Evolutionary conservation across 1,140 invertebrate species (phyloP).

Genomic region (Amyelois transitella): DNA sequence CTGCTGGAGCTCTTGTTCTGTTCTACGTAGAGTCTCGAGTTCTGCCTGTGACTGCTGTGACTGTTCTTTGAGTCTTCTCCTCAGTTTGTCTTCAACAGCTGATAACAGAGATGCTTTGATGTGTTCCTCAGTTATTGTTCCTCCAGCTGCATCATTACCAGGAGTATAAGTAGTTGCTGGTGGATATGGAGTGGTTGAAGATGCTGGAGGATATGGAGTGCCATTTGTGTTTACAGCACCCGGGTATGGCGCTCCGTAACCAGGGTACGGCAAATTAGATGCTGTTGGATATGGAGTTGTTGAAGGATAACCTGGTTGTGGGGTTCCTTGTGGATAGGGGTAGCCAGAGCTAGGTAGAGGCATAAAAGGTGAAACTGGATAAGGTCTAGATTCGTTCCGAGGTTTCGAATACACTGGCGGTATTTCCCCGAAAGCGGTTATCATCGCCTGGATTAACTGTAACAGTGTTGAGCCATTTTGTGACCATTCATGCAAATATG

Average conservation of each 20-base stretch:
- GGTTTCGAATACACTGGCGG: constrained; percentile 93
- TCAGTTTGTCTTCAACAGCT: constrained; percentile 95
- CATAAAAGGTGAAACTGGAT: constrained; percentile 79
- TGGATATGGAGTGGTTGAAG: constrained; percentile 64
- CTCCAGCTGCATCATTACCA: constrained; percentile 73
- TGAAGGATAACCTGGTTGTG: constrained; percentile 58
- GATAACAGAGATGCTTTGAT: constrained; percentile 94
- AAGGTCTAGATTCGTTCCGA: constrained; percentile 75
- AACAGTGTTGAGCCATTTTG: constrained; percentile 87
- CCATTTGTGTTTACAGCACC: constrained; percentile 47
- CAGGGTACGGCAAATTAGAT: constrained; percentile 59
- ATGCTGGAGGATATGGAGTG: constrained; percentile 40
- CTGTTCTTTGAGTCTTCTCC: constrained; percentile 89
- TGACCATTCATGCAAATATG: constrained; percentile 97
- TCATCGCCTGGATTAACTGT: constrained; percentile 93
- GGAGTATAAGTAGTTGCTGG: constrained; percentile 43
- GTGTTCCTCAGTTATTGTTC: constrained; percentile 96
- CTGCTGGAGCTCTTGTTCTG: constrained; percentile 89
- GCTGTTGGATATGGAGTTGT: constrained; percentile 49
- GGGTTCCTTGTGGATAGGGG: constrained; percentile 42
- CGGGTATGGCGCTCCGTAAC: constrained; percentile 55
- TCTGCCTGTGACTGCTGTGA: constrained; percentile 93
- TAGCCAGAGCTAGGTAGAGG: constrained; percentile 73
- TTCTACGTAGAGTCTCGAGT: constrained; percentile 91
- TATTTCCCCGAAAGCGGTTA: constrained; percentile 93